phyloP scores from a whole-genome alignment of 1,140 invertebrate species.

The Bombus balteatus region DNA sequence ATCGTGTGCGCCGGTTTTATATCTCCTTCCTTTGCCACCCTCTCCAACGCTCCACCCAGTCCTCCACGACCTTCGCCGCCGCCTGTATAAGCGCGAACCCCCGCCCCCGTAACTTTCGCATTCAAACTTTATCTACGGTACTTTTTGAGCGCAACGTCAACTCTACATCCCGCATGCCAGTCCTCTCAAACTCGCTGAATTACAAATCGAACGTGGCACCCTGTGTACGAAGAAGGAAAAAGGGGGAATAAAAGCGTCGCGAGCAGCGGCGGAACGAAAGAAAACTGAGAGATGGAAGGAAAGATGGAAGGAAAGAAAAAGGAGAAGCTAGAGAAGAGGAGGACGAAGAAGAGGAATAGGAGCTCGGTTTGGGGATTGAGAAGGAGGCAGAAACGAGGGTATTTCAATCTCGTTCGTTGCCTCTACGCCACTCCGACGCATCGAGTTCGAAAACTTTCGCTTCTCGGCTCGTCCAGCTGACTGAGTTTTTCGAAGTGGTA shows the following conservation, averaged over 20 bases:
- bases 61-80: conserved; percentile 5
- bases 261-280: neutral
- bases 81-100: neutral
- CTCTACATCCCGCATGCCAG: conserved; percentile 28
- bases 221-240: neutral
- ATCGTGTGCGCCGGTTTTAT: conserved; percentile 47
- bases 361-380: no score
- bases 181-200: conserved; percentile 49
- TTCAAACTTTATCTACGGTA: conserved; percentile 64
- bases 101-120: conserved; percentile 52
- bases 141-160: conserved; percentile 62
- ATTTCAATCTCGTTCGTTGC: conserved; percentile 65
- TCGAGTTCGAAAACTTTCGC: conserved; percentile 64
- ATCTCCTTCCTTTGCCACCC: conserved; percentile 12
- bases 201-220: conserved; percentile 63
- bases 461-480: conserved; percentile 59
- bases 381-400: conserved; percentile 39
- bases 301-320: conserved; percentile 5
- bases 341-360: neutral
- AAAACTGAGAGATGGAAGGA: neutral
- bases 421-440: conserved; percentile 19
- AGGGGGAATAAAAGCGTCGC: neutral
- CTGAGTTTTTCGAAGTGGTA: conserved; percentile 63
- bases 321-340: neutral
- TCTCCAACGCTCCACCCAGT: neutral